Evolutionary conservation across 2,888 invertebrate genomes (phyloP).

Genomic region (Netelia virgata): DNA sequence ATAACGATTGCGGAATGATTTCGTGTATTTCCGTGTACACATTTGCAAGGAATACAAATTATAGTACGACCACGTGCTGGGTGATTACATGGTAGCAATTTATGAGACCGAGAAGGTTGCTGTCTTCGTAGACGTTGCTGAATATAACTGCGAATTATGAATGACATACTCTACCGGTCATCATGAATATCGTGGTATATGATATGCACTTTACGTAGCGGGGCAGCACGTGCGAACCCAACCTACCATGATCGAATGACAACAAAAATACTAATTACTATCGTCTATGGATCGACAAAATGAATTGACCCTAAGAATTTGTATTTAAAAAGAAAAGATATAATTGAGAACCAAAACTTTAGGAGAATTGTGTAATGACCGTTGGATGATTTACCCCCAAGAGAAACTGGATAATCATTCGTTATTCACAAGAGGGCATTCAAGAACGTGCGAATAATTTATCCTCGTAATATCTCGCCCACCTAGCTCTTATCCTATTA

Average conservation of each 20-base stretch:
- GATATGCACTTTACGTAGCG: constrained; percentile 34
- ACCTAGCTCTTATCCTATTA: background rate
- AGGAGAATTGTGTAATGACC: no score
- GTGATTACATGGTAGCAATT: constrained; percentile 44
- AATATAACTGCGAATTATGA: constrained; percentile 37
- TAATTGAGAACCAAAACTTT: no score
- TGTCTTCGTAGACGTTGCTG: constrained; percentile 30
- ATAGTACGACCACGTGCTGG: constrained; percentile 34
- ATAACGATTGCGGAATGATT: background rate
- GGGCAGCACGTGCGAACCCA: constrained; percentile 29
- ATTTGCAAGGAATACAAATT: constrained; percentile 27
- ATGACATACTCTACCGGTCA: constrained; percentile 42
- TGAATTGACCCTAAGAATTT: no score
- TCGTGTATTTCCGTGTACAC: constrained; percentile 5
- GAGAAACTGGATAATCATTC: no score
- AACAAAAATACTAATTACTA: no score
- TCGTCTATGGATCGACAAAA: no score
- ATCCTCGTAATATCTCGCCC: background rate
- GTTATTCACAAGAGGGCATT: no score
- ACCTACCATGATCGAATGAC: no score
- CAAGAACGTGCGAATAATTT: background rate
- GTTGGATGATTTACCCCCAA: no score
- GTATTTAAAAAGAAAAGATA: no score
- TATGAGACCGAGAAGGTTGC: constrained; percentile 44
- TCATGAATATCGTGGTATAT: constrained; percentile 27